Base-by-base conservation (phyloP, 2,113 vertebrate species). In the Xiphias gladius region DNA sequence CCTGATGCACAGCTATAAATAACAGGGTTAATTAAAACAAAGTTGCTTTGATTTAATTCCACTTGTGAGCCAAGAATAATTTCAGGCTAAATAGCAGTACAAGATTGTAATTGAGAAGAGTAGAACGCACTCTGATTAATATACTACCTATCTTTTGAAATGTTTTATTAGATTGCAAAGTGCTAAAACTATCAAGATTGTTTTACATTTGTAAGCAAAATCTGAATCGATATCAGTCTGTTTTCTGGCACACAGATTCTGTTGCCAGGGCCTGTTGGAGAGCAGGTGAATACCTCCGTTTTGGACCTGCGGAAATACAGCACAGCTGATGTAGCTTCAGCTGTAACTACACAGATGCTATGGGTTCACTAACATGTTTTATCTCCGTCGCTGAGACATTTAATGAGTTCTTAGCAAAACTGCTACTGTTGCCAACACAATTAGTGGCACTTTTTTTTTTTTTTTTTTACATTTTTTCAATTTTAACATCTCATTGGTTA, bases 261-360 rank as follows among this genome's bases (percentile, higher is more conserved):
- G 22, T 87, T 99, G 76, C 97, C 97, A 26, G 94, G 93, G 64
- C 79, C 74, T 77, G 76, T 77, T 0, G 86, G 79, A 69, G 62
- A 78, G 16, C 86, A 92, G 16, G 89, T 93, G 12, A 92, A 95
- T 30, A 93, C 85, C 2, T 95, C 93, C 0, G 13, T 96, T 72
- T 50, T 98, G 90, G 93, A 93, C 76, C 85, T 99, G 89, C 84
- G 90, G 14, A 95, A 95, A 80, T 94, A 90, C 57, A 97, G 95
- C 83, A 95, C 94, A 35, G 85, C 96, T 68, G 94, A 97, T 1
- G 2, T 97, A 68, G 95, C 95, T 1, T 92, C 92, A 20, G 76
- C 50, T 17, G 91, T 95, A 3, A 86, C 85, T 1, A 96, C 96
- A 11, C 37, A 98, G 73, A 95, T 97, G 83, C 91, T 98, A 66